Evolutionary conservation across 1,140 invertebrate genomes (phyloP).

Genomic region (Drosophila albomicans): DNA sequence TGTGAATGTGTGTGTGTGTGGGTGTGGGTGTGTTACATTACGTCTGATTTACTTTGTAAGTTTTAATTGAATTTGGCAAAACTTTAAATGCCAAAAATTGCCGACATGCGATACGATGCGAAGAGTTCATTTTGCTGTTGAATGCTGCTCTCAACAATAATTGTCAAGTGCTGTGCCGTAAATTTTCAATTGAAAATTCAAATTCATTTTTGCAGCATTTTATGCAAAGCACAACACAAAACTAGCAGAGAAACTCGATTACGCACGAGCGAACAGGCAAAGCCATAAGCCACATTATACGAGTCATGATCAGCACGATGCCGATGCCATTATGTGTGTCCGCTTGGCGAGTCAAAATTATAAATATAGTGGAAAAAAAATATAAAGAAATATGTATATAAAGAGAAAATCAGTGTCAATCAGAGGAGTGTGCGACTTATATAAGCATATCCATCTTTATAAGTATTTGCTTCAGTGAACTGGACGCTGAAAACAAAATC

Average conservation of each 20-base stretch:
- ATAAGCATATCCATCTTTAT: slow-evolving; percentile 38
- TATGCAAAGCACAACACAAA: slow-evolving; percentile 51
- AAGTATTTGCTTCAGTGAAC: slow-evolving; percentile 48
- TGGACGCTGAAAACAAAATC: slow-evolving; percentile 46
- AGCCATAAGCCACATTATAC: slow-evolving; percentile 40
- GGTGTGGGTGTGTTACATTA: slow-evolving; percentile 5
- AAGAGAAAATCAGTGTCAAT: slow-evolving; percentile 53
- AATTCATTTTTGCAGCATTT: slow-evolving; percentile 23
- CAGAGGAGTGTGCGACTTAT: slow-evolving; percentile 14
- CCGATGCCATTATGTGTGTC: slow-evolving; percentile 29
- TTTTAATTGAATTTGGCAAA: slow-evolving; percentile 54
- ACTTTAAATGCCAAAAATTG: slow-evolving; percentile 36
- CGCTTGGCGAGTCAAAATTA: slow-evolving; percentile 29
- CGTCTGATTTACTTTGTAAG: slow-evolving; percentile 51
- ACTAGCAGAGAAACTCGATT: slow-evolving; percentile 31
- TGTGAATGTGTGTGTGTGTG: not conserved
- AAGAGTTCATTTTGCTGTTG: slow-evolving; percentile 19
- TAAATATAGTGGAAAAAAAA: slow-evolving; percentile 1
- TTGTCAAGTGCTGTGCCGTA: slow-evolving; percentile 12
- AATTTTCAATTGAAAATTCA: slow-evolving; percentile 36
- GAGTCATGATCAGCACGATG: slow-evolving; percentile 29
- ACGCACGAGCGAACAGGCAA: slow-evolving; percentile 52
- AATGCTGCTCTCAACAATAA: slow-evolving; percentile 38
- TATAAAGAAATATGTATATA: not conserved
- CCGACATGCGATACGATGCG: slow-evolving; percentile 19